Conservation (phyloP, 1,140 invertebrate genomes). For the Bombus polaris region DNA sequence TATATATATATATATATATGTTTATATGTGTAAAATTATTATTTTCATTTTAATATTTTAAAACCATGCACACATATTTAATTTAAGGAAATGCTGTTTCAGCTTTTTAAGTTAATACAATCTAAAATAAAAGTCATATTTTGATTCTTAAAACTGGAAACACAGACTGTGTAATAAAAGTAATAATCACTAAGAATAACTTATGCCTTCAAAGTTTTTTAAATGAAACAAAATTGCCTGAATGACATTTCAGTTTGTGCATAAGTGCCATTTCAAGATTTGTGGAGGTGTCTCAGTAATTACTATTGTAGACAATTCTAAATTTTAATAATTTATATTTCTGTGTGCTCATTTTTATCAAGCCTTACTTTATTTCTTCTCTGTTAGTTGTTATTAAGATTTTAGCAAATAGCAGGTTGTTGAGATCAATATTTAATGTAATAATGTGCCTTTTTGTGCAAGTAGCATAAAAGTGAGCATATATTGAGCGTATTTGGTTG, state of each 20-base stretch:
- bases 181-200: conserved; percentile 73
- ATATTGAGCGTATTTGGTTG: conserved; percentile 50
- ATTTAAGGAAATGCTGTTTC: conserved; percentile 64
- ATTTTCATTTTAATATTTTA: conserved; percentile 35
- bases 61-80: conserved; percentile 30
- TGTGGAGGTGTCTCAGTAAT: conserved; percentile 60
- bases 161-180: conserved; percentile 76
- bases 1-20: conserved; percentile 8
- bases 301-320: conserved; percentile 53
- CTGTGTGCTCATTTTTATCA: conserved; percentile 56
- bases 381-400: conserved; percentile 45
- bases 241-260: conserved; percentile 66
- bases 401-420: conserved; percentile 48
- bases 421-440: conserved; percentile 46
- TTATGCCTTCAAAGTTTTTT: conserved; percentile 75
- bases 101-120: conserved; percentile 71
- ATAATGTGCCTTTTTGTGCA: conserved; percentile 59
- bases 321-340: conserved; percentile 50
- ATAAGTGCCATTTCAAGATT: conserved; percentile 67
- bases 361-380: conserved; percentile 34
- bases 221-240: conserved; percentile 63
- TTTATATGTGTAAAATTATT: conserved; percentile 35
- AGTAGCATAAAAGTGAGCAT: conserved; percentile 54
- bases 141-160: conserved; percentile 73
- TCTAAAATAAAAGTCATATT: conserved; percentile 76